Percentiles rank a stretch among this genome's conserved stretches.
Conservation (phyloP, 2,888 invertebrate genomes). For the Pimpla rufipes region DNA sequence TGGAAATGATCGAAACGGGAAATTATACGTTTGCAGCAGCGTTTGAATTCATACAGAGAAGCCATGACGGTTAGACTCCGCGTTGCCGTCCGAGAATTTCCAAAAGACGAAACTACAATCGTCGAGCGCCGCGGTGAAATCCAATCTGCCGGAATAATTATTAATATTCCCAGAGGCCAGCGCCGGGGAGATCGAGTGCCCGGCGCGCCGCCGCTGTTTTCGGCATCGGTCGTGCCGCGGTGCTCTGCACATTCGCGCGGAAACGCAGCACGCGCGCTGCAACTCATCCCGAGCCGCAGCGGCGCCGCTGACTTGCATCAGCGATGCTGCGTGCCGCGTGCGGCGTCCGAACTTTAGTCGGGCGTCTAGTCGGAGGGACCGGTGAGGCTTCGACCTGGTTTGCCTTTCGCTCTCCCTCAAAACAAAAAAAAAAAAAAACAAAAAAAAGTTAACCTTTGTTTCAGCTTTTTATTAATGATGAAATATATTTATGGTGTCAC, state of each 20-base stretch:
- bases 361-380: background rate
- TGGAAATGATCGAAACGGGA: background rate
- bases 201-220: slow-evolving; percentile 3
- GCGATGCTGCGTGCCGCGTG: slow-evolving; percentile 1
- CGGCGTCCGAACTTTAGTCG: background rate
- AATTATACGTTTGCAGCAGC: background rate
- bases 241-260: slow-evolving; percentile 31
- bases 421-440: background rate
- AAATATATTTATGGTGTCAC: too few relatives aligned
- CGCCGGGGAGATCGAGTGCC: slow-evolving; percentile 22
- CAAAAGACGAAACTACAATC: slow-evolving; percentile 45
- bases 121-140: slow-evolving; percentile 29
- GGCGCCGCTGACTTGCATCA: slow-evolving; percentile 18
- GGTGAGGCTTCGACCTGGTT: too few relatives aligned
- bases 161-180: slow-evolving; percentile 48
- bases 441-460: background rate
- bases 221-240: too few relatives aligned
- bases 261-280: slow-evolving; percentile 11
- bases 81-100: slow-evolving; percentile 1
- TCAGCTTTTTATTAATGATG: too few relatives aligned
- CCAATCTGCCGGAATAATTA: slow-evolving; percentile 52
- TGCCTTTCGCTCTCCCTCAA: too few relatives aligned
- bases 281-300: slow-evolving; percentile 13
- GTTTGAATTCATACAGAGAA: slow-evolving; percentile 16
- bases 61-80: slow-evolving; percentile 16